Evolutionary conservation across 2,888 invertebrate species (phyloP), one percentile per base, ranked within the genome.

Genomic region (Tuberolachnus salignus): DNA sequence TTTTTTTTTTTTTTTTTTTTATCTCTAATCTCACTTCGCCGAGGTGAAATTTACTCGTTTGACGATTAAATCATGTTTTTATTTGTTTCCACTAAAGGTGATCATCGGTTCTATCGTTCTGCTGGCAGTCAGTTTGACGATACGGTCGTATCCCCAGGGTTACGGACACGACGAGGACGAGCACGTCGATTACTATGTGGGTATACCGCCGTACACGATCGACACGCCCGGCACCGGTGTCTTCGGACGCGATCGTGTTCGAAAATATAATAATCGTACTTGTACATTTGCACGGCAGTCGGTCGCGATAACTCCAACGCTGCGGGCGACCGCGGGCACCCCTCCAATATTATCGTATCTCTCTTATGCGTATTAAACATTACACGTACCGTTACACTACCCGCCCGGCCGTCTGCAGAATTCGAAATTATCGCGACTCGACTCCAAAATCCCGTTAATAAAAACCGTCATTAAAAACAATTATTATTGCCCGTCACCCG

Each of bases 121-220:
- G 49, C 6, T 80, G 34, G 55, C 44, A 66, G 66, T 70, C 53
- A 57, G 72, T 10, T 44, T 80, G 3, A 71, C 73, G 10, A 71
- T 80, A 1, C 78, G 57, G 10, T 72, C 80, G 3, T 71, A 81
- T 67, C 80, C 80, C 14, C 81, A 80, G 59, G 81, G 80, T 61
- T 78, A 80, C 61, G 57, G 70, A 44, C 75, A 80, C 59, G 73
- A 80, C 51, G 82, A 82, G 13, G 82, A 82, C 51, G 82, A 82
- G 16, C 82, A 81, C 64, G 81, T 82, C 16, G 83, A 83, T 57
- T 82, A 82, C 70, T 82, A 83, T 71, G 83, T 83, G 80, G 70
- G 83, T 81, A 51, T 55, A n/a, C 3, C 16, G 1, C 9, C 19
- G 1, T 9, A 51, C 49, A n/a, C 3, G 8, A 1, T n/a, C 21